phyloP scores from a whole-genome alignment of 2,888 invertebrate species.

The Lomographa bimaculata region DNA sequence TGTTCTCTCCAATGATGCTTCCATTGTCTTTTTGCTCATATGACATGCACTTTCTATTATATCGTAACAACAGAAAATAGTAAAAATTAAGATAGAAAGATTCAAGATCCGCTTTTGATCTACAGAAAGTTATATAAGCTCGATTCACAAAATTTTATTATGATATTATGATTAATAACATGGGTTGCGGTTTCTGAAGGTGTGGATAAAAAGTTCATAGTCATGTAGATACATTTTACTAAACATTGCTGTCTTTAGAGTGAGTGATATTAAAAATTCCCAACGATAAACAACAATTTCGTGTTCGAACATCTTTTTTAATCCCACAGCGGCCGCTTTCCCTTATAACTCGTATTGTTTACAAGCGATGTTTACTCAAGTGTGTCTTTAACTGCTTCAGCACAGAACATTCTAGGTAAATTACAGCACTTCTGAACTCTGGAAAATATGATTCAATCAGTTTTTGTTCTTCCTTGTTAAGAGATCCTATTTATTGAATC shows the following conservation, averaged over 20 bases:
- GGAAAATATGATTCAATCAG: constrained; percentile 20
- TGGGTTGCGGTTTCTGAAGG: no score
- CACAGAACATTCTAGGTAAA: background rate
- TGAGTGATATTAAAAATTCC: constrained; percentile 11
- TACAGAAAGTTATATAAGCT: constrained; percentile 35
- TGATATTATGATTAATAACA: no score
- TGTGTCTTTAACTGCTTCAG: constrained; percentile 14
- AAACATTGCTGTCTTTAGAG: constrained; percentile 1
- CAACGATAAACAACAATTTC: no score
- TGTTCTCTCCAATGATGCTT: constrained; percentile 44
- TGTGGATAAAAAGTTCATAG: no score
- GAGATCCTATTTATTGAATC: constrained; percentile 47
- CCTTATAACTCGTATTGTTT: constrained; percentile 34
- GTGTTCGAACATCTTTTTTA: constrained; percentile 24
- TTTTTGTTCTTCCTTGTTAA: constrained; percentile 37
- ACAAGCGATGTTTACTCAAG: constrained; percentile 28
- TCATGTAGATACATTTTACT: background rate
- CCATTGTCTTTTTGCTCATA: constrained; percentile 55
- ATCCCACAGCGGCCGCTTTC: constrained; percentile 26
- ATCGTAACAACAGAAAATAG: constrained; percentile 17
- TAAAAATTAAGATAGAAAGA: constrained; percentile 29
- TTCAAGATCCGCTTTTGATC: constrained; percentile 29
- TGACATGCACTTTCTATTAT: constrained; percentile 52
- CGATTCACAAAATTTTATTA: constrained; percentile 18
- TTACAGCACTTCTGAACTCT: background rate